Base-by-base conservation (phyloP, 2,888 invertebrate genomes). In the Heliconius ismenius region DNA sequence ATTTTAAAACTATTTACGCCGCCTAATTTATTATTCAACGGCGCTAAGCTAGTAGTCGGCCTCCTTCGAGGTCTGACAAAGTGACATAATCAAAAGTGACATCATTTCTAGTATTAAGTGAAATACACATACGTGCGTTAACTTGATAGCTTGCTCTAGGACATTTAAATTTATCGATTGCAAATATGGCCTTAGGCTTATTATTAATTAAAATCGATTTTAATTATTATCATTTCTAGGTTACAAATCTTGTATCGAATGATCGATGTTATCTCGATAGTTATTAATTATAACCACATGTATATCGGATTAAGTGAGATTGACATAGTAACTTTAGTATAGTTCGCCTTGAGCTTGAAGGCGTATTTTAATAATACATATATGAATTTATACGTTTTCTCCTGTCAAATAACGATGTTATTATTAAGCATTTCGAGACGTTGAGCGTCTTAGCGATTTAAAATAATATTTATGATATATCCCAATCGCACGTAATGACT, bases 11-110 rank as follows among this genome's bases (percentile, higher is more conserved):
- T 58, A 32, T 58, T 54, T 70, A 54, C 58, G n/a, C 58, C 58
- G 28, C 76, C 81, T 81, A 73, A 81, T 83, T 82, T 83, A 76
- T 82, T 83, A 83, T 83, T 84, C 81, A 82, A 82, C 79, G 76
- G 76, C 75, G 72, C 75, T 67, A 75, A 74, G 43, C 79, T 64
- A 74, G 77, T 76, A 36, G 74, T 39, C 74, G 82, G 79, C 84
- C 83, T 83, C 82, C 78, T 70, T 64, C 79, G 81, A 81, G 83
- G 82, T 81, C 81, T 79, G 80, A 80, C 79, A 78, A 78, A 80
- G 81, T 81, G 83, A 82, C 82, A 81, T 77, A 80, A 79, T 76
- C 80, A 43, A 10, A 28, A 67, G 80, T 83, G 83, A 83, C 84
- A 84, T 84, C 84, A 83, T 79, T 76, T 74, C 64, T 69, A 65